Evolutionary conservation across 2,797 vertebrate species (phyloP), one percentile per base, ranked within the genome.

Genomic region (Oryzias dopingdopingensis): DNA sequence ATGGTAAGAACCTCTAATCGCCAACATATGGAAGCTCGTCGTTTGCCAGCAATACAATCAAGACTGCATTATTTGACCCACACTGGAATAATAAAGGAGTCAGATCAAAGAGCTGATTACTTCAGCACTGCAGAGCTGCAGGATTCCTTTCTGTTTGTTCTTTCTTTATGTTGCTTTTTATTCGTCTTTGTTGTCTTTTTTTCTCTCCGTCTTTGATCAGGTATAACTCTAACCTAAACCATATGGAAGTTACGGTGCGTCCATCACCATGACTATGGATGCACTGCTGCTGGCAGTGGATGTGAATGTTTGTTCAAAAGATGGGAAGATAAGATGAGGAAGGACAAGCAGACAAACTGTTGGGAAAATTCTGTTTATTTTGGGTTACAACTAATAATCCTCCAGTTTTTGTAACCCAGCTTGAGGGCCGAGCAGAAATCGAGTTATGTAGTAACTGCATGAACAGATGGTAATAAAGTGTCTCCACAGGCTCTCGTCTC

Each of bases 91-190:
- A 92, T 91, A 90, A 90, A 91, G 88, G 62, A 78, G 47, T 24
- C 14, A 80, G 84, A 90, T 92, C 89, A 92, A 92, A 92, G 89
- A 78, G 83, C 74, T 82, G 86, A 91, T 91, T 86, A 84, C 85
- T 88, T 78, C 85, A 81, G 81, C 68, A 58, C 82, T 82, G n/a
- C 67, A 51, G 74, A 80, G 71, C 74, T 64, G 74, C 75, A 71
- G 67, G 61, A 73, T 48, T 67, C 67, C 59, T 65, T 46, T 74
- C 76, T 79, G 74, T 80, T 79, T 82, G 76, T 81, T 82, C 78
- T 84, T 68, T 65, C 70, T 80, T 73, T 70, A 72, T 62, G 65
- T 77, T 48, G 18, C 62, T 58, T 70, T 70, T 70, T 69, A 67
- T 66, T 79, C 48, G 76, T 65, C 77, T 72, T 81, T 77, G 73